A percentile compares a stretch with the other conserved stretches of the same genome.
Conservation (phyloP, 2,888 invertebrate genomes). For the Ormyrus pomaceus region DNA sequence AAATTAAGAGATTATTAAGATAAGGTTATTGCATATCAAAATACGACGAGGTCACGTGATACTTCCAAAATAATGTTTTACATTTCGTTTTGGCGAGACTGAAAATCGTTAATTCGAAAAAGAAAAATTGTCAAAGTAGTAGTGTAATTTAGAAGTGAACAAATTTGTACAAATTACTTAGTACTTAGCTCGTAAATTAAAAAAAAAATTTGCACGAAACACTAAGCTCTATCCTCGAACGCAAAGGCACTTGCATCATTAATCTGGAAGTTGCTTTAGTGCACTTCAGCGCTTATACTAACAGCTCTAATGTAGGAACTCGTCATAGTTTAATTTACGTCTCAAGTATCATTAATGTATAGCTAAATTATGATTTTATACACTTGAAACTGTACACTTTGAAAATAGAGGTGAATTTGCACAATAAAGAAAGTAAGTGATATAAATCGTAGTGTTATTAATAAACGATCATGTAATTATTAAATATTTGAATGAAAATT, state of each 20-base stretch:
- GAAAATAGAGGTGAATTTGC: slow-evolving; percentile 12
- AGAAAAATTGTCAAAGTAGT: slow-evolving; percentile 30
- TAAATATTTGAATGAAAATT: too few relatives aligned
- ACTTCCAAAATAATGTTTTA: slow-evolving; percentile 55
- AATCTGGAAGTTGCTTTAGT: slow-evolving; percentile 2
- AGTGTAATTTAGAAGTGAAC: slow-evolving; percentile 23
- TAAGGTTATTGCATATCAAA: slow-evolving; percentile 53
- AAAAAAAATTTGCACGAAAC: not conserved
- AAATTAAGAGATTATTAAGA: slow-evolving; percentile 13
- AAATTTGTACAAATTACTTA: slow-evolving; percentile 31
- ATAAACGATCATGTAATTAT: too few relatives aligned
- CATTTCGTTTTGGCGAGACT: slow-evolving; percentile 49
- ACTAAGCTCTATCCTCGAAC: slow-evolving; percentile 3
- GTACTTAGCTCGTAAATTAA: slow-evolving; percentile 21
- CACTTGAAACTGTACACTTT: not conserved
- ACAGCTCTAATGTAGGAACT: slow-evolving; percentile 2
- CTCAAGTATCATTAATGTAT: not conserved
- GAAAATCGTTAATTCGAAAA: slow-evolving; percentile 49
- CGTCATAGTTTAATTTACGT: not conserved
- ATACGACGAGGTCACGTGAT: slow-evolving; percentile 58
- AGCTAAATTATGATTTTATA: slow-evolving; percentile 11
- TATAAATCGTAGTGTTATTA: too few relatives aligned
- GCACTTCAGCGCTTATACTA: slow-evolving; percentile 2
- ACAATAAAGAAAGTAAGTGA: slow-evolving; percentile 27
- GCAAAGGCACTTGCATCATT: slow-evolving; percentile 23